A percentile compares a stretch with the other conserved stretches of the same genome.
Evolutionary conservation across 2,797 vertebrate species (phyloP).

Genomic region (Macroramphosus scolopax): DNA sequence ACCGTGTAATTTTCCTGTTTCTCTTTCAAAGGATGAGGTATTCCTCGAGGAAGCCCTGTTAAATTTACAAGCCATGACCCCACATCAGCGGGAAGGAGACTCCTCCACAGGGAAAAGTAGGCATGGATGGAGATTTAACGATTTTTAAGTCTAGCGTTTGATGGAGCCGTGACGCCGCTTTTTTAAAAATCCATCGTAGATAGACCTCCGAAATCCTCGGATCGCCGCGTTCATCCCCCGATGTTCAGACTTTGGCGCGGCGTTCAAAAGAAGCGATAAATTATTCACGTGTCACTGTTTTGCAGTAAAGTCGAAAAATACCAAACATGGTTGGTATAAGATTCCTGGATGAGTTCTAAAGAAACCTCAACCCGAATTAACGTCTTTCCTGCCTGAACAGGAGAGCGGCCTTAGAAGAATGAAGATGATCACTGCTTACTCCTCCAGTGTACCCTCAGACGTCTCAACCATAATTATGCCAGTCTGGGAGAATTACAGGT

Average conservation of each 20-base stretch:
- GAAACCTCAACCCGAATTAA: slow-evolving; percentile 62
- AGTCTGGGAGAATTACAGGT: slow-evolving; percentile 65
- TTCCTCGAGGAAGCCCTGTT: slow-evolving; percentile 73
- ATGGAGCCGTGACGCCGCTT: slow-evolving; percentile 24
- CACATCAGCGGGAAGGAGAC: slow-evolving; percentile 60
- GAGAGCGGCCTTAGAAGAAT: slow-evolving; percentile 65
- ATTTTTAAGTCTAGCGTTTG: slow-evolving; percentile 31
- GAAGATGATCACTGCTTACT: slow-evolving; percentile 69
- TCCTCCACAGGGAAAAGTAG: slow-evolving; percentile 46
- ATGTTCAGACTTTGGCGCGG: slow-evolving; percentile 4
- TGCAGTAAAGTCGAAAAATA: slow-evolving; percentile 22
- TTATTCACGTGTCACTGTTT: slow-evolving; percentile 26
- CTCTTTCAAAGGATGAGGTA: slow-evolving; percentile 80
- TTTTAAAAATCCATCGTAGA: neutral
- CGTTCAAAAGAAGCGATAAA: slow-evolving; percentile 34
- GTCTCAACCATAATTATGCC: slow-evolving; percentile 69
- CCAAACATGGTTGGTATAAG: slow-evolving; percentile 37
- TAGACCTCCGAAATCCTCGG: no score
- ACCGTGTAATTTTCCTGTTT: slow-evolving; percentile 80
- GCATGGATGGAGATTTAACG: slow-evolving; percentile 27
- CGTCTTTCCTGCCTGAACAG: slow-evolving; percentile 68
- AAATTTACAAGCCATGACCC: slow-evolving; percentile 77
- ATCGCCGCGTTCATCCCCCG: no score
- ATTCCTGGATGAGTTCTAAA: slow-evolving; percentile 46
- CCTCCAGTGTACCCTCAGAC: slow-evolving; percentile 48